Evolutionary conservation across 30 jellyfish, hydroid and myxozoan species (phyloP).

Genomic region (Aurelia sp.): DNA sequence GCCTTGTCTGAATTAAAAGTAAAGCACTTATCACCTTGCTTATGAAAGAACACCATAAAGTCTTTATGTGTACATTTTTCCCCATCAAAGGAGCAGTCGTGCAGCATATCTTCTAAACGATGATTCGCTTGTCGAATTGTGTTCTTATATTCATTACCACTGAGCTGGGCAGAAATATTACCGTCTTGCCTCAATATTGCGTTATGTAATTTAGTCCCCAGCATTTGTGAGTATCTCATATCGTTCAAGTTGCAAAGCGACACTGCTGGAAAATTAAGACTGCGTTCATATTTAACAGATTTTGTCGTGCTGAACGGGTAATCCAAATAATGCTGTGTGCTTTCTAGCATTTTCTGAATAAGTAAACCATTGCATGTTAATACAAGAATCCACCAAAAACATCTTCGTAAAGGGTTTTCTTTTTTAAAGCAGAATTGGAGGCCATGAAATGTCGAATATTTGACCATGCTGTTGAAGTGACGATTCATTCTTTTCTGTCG

Average conservation of each 20-base stretch:
- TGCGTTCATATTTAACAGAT: slow-evolving; percentile 51
- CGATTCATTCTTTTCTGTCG: slow-evolving; percentile 57
- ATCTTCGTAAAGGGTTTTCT: slow-evolving; percentile 79
- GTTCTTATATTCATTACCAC: slow-evolving; percentile 70
- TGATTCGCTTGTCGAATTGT: slow-evolving; percentile 73
- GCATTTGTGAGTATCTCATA: slow-evolving; percentile 70
- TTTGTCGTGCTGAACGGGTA: slow-evolving; percentile 85
- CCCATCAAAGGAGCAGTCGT: slow-evolving; percentile 79
- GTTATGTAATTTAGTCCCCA: slow-evolving; percentile 80
- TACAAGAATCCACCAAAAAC: slow-evolving; percentile 69
- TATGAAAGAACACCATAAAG: slow-evolving; percentile 67
- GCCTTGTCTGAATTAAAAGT: slow-evolving; percentile 86
- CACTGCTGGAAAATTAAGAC: slow-evolving; percentile 87
- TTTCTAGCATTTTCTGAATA: slow-evolving; percentile 77
- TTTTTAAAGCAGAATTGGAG: slow-evolving; percentile 80
- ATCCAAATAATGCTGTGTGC: slow-evolving; percentile 75
- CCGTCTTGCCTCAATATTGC: slow-evolving; percentile 37
- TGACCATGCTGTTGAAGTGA: slow-evolving; percentile 66
- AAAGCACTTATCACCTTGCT: slow-evolving; percentile 91
- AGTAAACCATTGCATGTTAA: slow-evolving; percentile 69
- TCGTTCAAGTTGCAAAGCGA: slow-evolving; percentile 92
- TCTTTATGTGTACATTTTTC: slow-evolving; percentile 65
- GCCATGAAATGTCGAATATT: slow-evolving; percentile 89
- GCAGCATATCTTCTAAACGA: slow-evolving; percentile 76
- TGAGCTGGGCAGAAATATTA: slow-evolving; percentile 25